Percentiles rank a stretch among this genome's conserved stretches.
Conservation (phyloP, 2,113 vertebrate species). For the Brachyhypopomus gauderio region DNA sequence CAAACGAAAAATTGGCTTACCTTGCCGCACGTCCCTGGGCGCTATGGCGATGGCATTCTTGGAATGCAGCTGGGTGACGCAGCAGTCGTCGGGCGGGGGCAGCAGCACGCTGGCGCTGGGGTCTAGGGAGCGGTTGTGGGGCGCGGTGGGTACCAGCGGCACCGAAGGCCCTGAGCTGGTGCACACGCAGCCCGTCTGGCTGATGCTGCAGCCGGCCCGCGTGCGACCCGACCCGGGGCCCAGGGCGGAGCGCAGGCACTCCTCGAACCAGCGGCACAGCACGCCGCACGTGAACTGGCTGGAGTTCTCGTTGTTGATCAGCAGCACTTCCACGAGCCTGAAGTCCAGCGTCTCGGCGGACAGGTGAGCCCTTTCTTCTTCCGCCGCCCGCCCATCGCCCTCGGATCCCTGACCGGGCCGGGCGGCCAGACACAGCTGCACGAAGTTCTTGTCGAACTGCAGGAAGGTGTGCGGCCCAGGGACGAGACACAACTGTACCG, state of each 20-base stretch:
- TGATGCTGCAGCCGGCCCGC: slow-evolving; percentile 82
- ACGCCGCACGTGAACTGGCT: slow-evolving; percentile 97
- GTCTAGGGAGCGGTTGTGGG: slow-evolving; percentile 69
- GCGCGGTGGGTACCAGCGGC: slow-evolving; percentile 71
- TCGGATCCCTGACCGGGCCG: slow-evolving; percentile 60
- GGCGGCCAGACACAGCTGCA: slow-evolving; percentile 87
- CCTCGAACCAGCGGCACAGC: slow-evolving; percentile 96
- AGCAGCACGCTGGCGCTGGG: slow-evolving; percentile 78
- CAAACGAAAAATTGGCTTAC: slow-evolving; percentile 73
- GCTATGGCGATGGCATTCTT: slow-evolving; percentile 85
- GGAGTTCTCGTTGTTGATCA: slow-evolving; percentile 98
- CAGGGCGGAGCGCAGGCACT: slow-evolving; percentile 79
- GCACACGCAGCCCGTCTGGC: slow-evolving; percentile 91
- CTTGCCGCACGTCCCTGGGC: slow-evolving; percentile 85
- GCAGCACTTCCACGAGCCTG: slow-evolving; percentile 90
- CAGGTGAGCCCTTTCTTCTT: slow-evolving; percentile 68
- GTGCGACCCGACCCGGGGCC: slow-evolving; percentile 58
- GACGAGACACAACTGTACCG: slow-evolving; percentile 83
- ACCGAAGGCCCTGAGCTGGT: slow-evolving; percentile 73
- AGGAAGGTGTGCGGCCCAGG: slow-evolving; percentile 85
- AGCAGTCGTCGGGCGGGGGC: slow-evolving; percentile 77
- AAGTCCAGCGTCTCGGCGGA: slow-evolving; percentile 84
- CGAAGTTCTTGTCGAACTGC: slow-evolving; percentile 98
- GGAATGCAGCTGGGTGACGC: slow-evolving; percentile 89
- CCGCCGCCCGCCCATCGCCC: slow-evolving; percentile 51